phyloP scores from a whole-genome alignment of 2,888 invertebrate species.

The Platynereis dumerilii region DNA sequence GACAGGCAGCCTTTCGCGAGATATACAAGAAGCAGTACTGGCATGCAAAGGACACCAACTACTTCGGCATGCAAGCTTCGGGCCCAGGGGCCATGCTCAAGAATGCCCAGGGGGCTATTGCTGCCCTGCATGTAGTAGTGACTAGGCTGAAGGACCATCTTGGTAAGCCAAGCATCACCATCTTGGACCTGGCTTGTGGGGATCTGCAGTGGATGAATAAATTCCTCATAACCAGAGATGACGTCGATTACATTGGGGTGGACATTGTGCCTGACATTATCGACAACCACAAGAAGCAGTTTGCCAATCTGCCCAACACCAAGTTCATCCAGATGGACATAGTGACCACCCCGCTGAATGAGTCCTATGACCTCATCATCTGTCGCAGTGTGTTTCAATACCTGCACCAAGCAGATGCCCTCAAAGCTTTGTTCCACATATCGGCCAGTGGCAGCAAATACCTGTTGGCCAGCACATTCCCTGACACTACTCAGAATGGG shows the following conservation, averaged over 20 bases:
- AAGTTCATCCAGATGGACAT: constrained; percentile 21
- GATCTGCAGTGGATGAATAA: constrained; percentile 28
- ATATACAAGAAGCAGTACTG: constrained; percentile 28
- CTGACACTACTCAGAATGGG: constrained; percentile 25
- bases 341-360: constrained; percentile 20
- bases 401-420: constrained; percentile 20
- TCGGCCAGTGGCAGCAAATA: constrained; percentile 24
- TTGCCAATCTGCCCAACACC: constrained; percentile 17
- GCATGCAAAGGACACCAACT: constrained; percentile 27
- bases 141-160: constrained; percentile 15
- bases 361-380: constrained; percentile 19
- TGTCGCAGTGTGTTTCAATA: constrained; percentile 21
- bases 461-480: constrained; percentile 24
- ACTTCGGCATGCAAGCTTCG: constrained; percentile 26
- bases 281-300: constrained; percentile 10
- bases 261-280: constrained; percentile 25
- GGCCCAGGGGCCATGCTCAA: constrained; percentile 18
- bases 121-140: constrained; percentile 18
- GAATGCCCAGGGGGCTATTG: constrained; percentile 20
- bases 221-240: constrained; percentile 20
- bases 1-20: constrained; percentile 20
- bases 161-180: constrained; percentile 13
- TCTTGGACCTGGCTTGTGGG: constrained; percentile 21
- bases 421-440: constrained; percentile 15
- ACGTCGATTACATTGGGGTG: constrained; percentile 22